Percentiles rank a stretch among this genome's conserved stretches.
These are phyloP conservation scores for Acanthurus leucopareius DNA, from an alignment of 2,797 vertebrate species.

Conservation along the genomic window DNA sequence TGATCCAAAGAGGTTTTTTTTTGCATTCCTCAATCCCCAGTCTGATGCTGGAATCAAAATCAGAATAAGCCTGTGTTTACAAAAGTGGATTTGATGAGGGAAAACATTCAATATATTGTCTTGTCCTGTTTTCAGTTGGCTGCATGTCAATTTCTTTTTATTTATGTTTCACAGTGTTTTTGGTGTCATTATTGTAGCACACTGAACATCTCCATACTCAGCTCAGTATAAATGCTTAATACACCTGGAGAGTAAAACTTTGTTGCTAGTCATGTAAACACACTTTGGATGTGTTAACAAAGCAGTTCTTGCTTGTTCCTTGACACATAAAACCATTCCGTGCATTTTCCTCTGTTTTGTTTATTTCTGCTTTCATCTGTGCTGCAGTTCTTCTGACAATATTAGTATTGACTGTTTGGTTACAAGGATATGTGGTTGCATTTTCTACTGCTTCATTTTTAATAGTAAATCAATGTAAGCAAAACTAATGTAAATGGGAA, in stretches of 20 bases:
- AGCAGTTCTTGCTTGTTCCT: background rate
- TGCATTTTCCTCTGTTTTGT: background rate
- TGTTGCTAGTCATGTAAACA: background rate
- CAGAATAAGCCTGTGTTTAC: too few relatives aligned
- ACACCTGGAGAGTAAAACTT: constrained; percentile 8
- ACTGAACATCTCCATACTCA: too few relatives aligned
- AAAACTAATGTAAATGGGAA: background rate
- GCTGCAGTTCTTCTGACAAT: background rate
- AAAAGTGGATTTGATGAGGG: too few relatives aligned
- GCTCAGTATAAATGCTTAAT: background rate
- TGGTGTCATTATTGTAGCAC: too few relatives aligned
- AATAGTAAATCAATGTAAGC: background rate
- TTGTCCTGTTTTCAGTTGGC: too few relatives aligned
- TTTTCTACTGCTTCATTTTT: constrained; percentile 11
- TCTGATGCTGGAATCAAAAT: too few relatives aligned
- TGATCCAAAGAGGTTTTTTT: too few relatives aligned
- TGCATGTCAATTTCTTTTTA: too few relatives aligned
- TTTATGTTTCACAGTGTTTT: too few relatives aligned
- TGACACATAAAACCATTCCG: background rate
- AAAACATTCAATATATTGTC: too few relatives aligned
- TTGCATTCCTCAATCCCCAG: too few relatives aligned
- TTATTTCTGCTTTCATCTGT: background rate
- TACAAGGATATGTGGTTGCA: background rate
- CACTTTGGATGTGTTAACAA: background rate
- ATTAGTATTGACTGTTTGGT: background rate